Base-by-base conservation (phyloP, 2,113 vertebrate genomes). In the Narcine bancroftii region DNA sequence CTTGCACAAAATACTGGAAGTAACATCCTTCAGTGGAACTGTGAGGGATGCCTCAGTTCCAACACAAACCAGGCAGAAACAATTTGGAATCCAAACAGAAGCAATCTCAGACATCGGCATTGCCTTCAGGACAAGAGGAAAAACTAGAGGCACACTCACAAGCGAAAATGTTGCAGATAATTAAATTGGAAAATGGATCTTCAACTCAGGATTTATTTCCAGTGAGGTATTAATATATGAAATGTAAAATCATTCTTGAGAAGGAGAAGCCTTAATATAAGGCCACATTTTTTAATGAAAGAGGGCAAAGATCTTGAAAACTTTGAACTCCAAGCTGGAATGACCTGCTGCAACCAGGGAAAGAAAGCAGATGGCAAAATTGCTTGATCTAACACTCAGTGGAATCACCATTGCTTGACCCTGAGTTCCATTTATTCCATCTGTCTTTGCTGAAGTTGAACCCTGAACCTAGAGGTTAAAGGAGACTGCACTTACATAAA, bases 401-500 rank as follows among this genome's bases (percentile, higher is more conserved):
- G 33, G 33, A 24, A n/a, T 91, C 65, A 1, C 63, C 87, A 42
- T 63, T 66, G 29, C 39, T 29, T 91, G 87, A 91, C 87, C 63
- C 63, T 4, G 1, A 26, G 81, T 36, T 17, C 6, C 81, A n/a
- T 87, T 60, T 56, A 69, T 69, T 63, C 63, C 53, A 69, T 91
- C 63, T 29, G 60, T 91, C 63, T 50, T 0, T 17, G 77, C 77
- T 45, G 39, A 66, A 91, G 60, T 19, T 91, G 87, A 91, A 91
- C 63, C 87, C 63, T 91, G 87, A 91, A 69, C 87, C 87, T 39
- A 42, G 36, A 91, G 87, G 87, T 91, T 87, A 87, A 87, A 87
- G 81, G 53, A 60, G 81, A 87, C 9, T 29, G 87, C 65, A 42
- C 39, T 26, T 6, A 24, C 39, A 69, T 42, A 45, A 91, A 69